Base-by-base conservation (phyloP, 2,888 invertebrate genomes). In the Drosophila hawaiiensis region DNA sequence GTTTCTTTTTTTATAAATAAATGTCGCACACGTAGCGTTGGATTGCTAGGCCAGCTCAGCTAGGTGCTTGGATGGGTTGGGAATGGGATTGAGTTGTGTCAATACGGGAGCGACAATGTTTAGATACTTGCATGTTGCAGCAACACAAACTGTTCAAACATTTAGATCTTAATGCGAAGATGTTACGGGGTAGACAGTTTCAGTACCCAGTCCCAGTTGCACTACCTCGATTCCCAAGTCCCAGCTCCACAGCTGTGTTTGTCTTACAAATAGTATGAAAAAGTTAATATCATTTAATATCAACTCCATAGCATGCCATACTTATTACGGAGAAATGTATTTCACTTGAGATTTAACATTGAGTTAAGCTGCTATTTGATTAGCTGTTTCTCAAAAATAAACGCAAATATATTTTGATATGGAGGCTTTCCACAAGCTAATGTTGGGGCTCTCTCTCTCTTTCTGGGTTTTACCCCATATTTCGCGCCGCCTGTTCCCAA, bases 81-180 rank as follows among this genome's bases (percentile, higher is more conserved):
- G 54, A 73, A 68, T 80, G 64, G 83, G 74, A 79, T 88, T 82
- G 76, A 79, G 75, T 72, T 75, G 83, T 71, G 80, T 82, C 83
- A 82, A 78, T 28, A 77, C 64, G 67, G 78, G 78, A 72, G 74
- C 82, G 79, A 84, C 83, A 66, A 74, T 85, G 87, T 89, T 89
- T 88, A 72, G 72, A 62, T 61, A 75, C 88, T 55, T 77, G 83
- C 86, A 84, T 78, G 82, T 86, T 86, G 91, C 84, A 75, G 82
- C 82, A 66, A 47, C 68, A 59, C 87, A 88, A 91, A 91, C 91
- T 91, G 87, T 90, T 74, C 56, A 89, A 88, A 91, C 88, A 91
- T 84, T 89, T 89, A 89, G n/a, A 89, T 89, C 91, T 89, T 80
- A 63, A 65, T 56, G 78, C 68, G 89, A 86, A 86, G 91, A 86